phyloP scores from a whole-genome alignment of 2,888 invertebrate genomes.

The Melanchra persicariae region DNA sequence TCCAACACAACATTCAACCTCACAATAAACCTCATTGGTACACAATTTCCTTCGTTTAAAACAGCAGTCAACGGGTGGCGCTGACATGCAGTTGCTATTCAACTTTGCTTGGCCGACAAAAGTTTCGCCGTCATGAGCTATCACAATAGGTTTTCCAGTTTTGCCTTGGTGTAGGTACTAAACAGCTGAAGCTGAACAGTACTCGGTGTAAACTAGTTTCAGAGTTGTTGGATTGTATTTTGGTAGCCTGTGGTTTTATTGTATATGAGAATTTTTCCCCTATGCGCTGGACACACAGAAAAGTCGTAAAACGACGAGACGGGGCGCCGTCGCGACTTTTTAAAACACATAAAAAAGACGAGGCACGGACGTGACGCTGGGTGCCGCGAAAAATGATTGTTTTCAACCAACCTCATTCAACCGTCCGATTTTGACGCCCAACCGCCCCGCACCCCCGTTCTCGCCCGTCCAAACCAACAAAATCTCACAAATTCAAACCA shows the following conservation, averaged over 20 bases:
- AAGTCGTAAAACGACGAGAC: too few relatives aligned
- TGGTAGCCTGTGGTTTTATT: not conserved
- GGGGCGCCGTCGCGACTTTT: too few relatives aligned
- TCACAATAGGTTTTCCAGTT: slow-evolving; percentile 28
- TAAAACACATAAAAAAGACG: too few relatives aligned
- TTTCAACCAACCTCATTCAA: too few relatives aligned
- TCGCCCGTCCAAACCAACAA: too few relatives aligned
- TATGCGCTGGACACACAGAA: too few relatives aligned
- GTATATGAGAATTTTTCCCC: too few relatives aligned
- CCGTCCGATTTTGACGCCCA: too few relatives aligned
- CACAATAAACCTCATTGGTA: not conserved
- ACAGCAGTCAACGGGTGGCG: slow-evolving; percentile 15
- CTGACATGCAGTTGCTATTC: slow-evolving; percentile 17
- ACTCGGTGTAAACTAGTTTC: slow-evolving; percentile 12
- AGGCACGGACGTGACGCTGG: too few relatives aligned
- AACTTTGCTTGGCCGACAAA: slow-evolving; percentile 27
- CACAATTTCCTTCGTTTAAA: slow-evolving; percentile 17
- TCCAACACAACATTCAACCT: slow-evolving; percentile 2
- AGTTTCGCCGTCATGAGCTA: slow-evolving; percentile 19
- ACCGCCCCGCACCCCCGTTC: too few relatives aligned
- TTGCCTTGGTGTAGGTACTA: slow-evolving; percentile 20
- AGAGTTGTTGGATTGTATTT: not conserved
- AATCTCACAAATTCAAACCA: too few relatives aligned
- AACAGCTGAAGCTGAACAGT: slow-evolving; percentile 14
- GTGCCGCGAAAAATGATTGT: too few relatives aligned